Conservation (phyloP, 1,140 invertebrate species). For the Diorhabda carinulata region DNA sequence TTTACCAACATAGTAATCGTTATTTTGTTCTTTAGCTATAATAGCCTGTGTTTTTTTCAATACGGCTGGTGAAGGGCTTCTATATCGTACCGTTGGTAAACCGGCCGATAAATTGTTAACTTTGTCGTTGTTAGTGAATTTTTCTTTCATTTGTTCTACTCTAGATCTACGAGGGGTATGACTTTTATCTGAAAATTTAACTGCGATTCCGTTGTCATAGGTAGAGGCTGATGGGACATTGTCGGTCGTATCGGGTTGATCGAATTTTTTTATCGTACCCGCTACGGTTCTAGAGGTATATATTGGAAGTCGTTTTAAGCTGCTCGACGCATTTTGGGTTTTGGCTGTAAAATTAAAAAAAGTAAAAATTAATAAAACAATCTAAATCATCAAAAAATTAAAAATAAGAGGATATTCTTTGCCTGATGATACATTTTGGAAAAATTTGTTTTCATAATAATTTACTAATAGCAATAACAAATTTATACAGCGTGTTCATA, state of each 20-base stretch:
- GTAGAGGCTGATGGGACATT: not conserved
- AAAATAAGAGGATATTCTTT: no score
- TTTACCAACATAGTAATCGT: slow-evolving; percentile 27
- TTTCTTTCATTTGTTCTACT: slow-evolving; percentile 15
- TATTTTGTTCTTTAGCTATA: slow-evolving; percentile 35
- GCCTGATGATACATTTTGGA: no score
- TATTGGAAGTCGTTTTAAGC: slow-evolving; percentile 38
- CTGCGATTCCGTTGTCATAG: not conserved
- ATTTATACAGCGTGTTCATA: no score
- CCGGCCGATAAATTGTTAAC: slow-evolving; percentile 10
- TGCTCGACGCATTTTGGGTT: slow-evolving; percentile 34
- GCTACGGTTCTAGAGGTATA: slow-evolving; percentile 40
- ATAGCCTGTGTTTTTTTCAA: slow-evolving; percentile 37
- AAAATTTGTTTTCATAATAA: no score
- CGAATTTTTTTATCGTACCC: slow-evolving; percentile 42
- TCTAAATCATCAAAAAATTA: no score
- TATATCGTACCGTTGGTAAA: slow-evolving; percentile 27
- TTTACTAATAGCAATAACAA: no score
- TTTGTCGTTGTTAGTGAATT: slow-evolving; percentile 16
- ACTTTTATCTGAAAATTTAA: not conserved
- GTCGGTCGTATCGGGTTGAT: slow-evolving; percentile 15
- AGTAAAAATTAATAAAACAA: not conserved
- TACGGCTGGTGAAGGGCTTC: slow-evolving; percentile 36
- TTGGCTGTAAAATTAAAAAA: slow-evolving; percentile 32
- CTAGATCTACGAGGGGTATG: not conserved